Base-by-base conservation (phyloP, 2,113 vertebrate species). In the Neomonachus schauinslandi region DNA sequence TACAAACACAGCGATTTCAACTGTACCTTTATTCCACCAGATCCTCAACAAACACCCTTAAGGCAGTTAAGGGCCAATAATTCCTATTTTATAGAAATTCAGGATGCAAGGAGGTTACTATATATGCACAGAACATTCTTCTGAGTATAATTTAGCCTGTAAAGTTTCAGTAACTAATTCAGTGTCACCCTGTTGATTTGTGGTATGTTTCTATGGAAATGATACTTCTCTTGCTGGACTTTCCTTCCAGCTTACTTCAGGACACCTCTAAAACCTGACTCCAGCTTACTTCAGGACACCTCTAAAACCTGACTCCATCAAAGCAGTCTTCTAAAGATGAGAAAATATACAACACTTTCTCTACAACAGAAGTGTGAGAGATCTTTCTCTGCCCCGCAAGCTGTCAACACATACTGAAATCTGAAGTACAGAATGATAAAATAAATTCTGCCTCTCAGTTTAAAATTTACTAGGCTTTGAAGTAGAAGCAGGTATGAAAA, bases 1-100 rank as follows among this genome's bases (percentile, higher is more conserved):
- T 84, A 85, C 24, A 92, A 94, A 80, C 36, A 65, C 36, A 95
- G 39, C 69, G 26, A 91, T 96, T 97, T 94, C 76, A 97, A 96
- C 69, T 84, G 53, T 94, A 81, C 77, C 31, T 67, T 86, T 89
- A 91, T 83, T 95, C 46, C 4, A 91, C 31, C n/a, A 85, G 31
- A 96, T 93, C n/a, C 28, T 90, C 74, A 92, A 81, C n/a, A 92
- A 91, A 74, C 42, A 97, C 6, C 15, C 33, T 36, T 36, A 79
- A 67, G 63, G 76, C 63, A 89, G 39, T 28, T 13, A 91, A 24
- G 36, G 72, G 61, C 7, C 81, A 93, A 61, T 81, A 94, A 97
- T 76, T 85, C 36, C 71, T 74, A 46, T 90, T 88, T 76, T 81
- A 82, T 53, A 96, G 67, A 95, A 91, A 97, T 61, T 93, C 65